These are phyloP conservation scores for Stenchaetothrips biformis DNA, from an alignment of 2,888 invertebrate species.

Conservation along the genomic window DNA sequence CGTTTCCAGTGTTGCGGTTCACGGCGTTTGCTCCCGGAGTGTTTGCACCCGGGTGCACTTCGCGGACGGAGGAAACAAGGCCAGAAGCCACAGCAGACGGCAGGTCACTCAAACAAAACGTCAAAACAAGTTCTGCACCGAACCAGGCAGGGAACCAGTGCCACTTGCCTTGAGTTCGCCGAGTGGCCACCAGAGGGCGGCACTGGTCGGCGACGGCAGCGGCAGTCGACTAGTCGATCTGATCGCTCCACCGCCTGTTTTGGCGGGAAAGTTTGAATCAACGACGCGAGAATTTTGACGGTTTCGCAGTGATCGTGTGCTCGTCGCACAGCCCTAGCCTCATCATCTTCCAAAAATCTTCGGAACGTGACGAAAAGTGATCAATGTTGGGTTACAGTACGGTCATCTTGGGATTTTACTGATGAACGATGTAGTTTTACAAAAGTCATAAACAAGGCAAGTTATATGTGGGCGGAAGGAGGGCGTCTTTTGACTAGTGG, in stretches of 20 bases:
- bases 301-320: background rate
- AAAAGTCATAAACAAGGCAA: too few relatives aligned
- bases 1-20: background rate
- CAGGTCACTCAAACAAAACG: constrained; percentile 9
- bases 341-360: background rate
- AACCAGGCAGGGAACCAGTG: background rate
- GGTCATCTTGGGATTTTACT: too few relatives aligned
- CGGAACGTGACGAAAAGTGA: too few relatives aligned
- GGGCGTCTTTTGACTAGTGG: too few relatives aligned
- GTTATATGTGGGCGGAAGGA: too few relatives aligned
- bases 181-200: background rate
- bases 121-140: background rate
- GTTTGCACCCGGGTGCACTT: background rate
- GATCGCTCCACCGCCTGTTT: background rate
- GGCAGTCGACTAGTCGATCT: background rate
- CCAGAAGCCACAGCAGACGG: constrained; percentile 5
- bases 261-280: background rate
- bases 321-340: background rate
- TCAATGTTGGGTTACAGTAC: too few relatives aligned
- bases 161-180: background rate
- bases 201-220: background rate
- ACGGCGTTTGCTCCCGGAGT: background rate
- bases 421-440: too few relatives aligned
- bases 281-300: too few relatives aligned
- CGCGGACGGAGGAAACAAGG: background rate